Evolutionary conservation across 2,888 invertebrate species (phyloP).

Genomic region (Rotaria sp.): DNA sequence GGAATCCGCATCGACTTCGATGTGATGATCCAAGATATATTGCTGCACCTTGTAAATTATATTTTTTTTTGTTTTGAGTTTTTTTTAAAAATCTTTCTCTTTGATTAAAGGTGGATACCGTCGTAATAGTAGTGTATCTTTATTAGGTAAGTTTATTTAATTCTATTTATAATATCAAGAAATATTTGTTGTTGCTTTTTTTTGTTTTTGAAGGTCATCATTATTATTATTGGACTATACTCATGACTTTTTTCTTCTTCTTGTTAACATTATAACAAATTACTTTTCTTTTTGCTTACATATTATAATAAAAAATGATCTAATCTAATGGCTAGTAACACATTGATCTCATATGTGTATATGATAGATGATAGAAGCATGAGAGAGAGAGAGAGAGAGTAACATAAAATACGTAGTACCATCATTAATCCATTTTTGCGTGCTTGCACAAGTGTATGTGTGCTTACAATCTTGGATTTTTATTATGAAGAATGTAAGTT

Average conservation of each 20-base stretch:
- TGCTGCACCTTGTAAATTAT: conserved; percentile 30
- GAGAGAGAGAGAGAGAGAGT: too few relatives aligned
- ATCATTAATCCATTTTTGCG: background rate
- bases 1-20: conserved; percentile 33
- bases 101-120: background rate
- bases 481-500: too few relatives aligned
- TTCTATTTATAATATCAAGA: background rate
- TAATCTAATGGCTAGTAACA: background rate
- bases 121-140: background rate
- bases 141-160: background rate
- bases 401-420: background rate
- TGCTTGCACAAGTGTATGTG: background rate
- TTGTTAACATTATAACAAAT: background rate
- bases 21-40: conserved; percentile 36
- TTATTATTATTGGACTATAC: background rate
- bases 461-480: background rate
- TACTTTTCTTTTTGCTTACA: background rate
- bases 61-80: background rate
- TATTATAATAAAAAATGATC: background rate
- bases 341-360: background rate
- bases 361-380: background rate
- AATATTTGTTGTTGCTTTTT: background rate
- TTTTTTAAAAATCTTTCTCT: background rate
- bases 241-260: background rate
- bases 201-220: background rate